Evolutionary conservation across 30 jellyfish, hydroid and myxozoan species (phyloP).

Genomic region (Pseudorhiza aurosa): DNA sequence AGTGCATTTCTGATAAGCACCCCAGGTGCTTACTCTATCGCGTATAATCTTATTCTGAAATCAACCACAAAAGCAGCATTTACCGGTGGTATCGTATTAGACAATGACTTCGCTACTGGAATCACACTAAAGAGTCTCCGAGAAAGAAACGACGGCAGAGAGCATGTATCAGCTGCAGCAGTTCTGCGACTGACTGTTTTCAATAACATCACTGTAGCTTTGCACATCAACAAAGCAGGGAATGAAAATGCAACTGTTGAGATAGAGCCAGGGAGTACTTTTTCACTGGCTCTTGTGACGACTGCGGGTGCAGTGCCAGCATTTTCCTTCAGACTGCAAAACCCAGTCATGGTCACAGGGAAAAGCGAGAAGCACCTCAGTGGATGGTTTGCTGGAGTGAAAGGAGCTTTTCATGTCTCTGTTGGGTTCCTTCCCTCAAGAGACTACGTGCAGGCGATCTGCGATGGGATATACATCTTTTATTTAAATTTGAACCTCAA

Average conservation of each 20-base stretch:
- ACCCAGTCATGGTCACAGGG: neutral
- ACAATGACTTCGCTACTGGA: slow-evolving; percentile 19
- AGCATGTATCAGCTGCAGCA: slow-evolving; percentile 36
- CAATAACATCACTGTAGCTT: slow-evolving; percentile 28
- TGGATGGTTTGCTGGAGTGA: slow-evolving; percentile 41
- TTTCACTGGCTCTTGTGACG: slow-evolving; percentile 40
- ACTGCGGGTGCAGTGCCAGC: slow-evolving; percentile 64
- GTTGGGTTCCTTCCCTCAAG: slow-evolving; percentile 45
- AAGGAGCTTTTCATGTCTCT: slow-evolving; percentile 53
- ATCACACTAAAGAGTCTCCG: slow-evolving; percentile 2
- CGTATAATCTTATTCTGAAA: slow-evolving; percentile 42
- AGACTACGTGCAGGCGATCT: slow-evolving; percentile 56
- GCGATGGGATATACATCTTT: slow-evolving; percentile 56
- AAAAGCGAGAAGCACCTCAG: neutral
- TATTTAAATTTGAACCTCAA: slow-evolving; percentile 30
- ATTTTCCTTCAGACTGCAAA: slow-evolving; percentile 34
- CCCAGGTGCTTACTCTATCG: slow-evolving; percentile 50
- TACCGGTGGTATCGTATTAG: slow-evolving; percentile 38
- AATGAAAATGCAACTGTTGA: neutral
- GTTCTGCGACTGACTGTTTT: slow-evolving; percentile 38
- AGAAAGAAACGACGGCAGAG: slow-evolving; percentile 1
- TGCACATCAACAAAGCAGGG: neutral
- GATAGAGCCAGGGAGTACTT: slow-evolving; percentile 47
- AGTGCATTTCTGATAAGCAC: neutral
- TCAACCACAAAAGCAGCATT: neutral